Conservation (phyloP, 2,797 vertebrate genomes). For the Sphaeramia orbicularis region DNA sequence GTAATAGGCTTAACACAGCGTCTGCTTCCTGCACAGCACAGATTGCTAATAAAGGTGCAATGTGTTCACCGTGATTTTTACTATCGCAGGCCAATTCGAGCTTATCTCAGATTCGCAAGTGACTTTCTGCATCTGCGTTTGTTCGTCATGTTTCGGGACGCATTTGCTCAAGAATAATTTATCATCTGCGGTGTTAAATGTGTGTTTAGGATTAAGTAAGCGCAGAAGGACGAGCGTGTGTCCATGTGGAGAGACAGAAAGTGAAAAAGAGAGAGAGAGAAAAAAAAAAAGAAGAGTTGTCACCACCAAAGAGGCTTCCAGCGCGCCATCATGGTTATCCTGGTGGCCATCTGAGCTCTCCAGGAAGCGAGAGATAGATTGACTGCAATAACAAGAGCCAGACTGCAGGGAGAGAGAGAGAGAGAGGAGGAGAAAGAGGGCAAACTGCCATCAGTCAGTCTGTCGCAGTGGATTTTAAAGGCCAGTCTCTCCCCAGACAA, state of each 20-base stretch:
- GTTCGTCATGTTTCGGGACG: slow-evolving; percentile 36
- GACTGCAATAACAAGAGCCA: slow-evolving; percentile 63
- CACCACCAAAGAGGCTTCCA: slow-evolving; percentile 51
- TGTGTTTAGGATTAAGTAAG: slow-evolving; percentile 35
- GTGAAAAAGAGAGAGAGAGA: slow-evolving; percentile 38
- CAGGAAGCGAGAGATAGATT: slow-evolving; percentile 50
- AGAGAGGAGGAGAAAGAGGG: slow-evolving; percentile 51
- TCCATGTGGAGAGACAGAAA: slow-evolving; percentile 30
- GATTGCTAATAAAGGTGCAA: slow-evolving; percentile 79
- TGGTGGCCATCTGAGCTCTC: slow-evolving; percentile 74
- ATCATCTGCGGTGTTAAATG: slow-evolving; percentile 16
- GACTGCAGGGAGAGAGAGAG: slow-evolving; percentile 49
- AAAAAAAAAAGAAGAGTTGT: slow-evolving; percentile 50
- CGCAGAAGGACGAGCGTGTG: slow-evolving; percentile 1
- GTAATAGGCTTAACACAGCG: slow-evolving; percentile 74
- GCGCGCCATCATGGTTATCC: slow-evolving; percentile 66
- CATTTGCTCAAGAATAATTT: slow-evolving; percentile 39
- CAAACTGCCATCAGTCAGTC: slow-evolving; percentile 67
- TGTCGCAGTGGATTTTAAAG: slow-evolving; percentile 65
- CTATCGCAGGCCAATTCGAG: slow-evolving; percentile 57
- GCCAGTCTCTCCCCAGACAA: slow-evolving; percentile 62
- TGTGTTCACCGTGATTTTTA: slow-evolving; percentile 69
- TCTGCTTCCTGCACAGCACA: slow-evolving; percentile 66
- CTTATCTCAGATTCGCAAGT: slow-evolving; percentile 49
- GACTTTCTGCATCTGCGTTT: slow-evolving; percentile 30